Evolutionary conservation across 2,113 vertebrate genomes (phyloP).

Genomic region (Pongo pygmaeus): DNA sequence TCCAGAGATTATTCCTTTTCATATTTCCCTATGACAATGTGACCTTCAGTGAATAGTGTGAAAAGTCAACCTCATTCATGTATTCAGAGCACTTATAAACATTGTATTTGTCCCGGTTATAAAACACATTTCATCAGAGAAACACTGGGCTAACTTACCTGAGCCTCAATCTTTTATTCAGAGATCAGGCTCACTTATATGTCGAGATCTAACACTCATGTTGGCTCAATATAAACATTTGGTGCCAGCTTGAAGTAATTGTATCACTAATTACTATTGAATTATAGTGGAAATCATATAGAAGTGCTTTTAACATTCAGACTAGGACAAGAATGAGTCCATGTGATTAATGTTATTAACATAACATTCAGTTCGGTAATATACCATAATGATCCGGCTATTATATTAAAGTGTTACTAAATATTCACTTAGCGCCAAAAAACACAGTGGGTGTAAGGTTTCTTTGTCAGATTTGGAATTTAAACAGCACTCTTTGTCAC

Average conservation of each 20-base stretch:
- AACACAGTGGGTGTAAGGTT: slow-evolving; percentile 74
- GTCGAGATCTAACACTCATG: slow-evolving; percentile 24
- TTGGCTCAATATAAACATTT: slow-evolving; percentile 74
- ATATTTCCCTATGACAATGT: neutral
- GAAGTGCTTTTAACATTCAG: slow-evolving; percentile 70
- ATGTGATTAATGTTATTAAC: slow-evolving; percentile 80
- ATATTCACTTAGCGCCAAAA: slow-evolving; percentile 80
- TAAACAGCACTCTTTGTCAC: slow-evolving; percentile 77
- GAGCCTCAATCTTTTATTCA: neutral
- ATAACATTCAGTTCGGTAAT: slow-evolving; percentile 75
- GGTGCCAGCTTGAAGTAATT: slow-evolving; percentile 74
- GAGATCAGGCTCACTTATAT: neutral
- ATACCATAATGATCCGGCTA: slow-evolving; percentile 76
- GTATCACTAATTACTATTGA: slow-evolving; percentile 75
- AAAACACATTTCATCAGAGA: neutral
- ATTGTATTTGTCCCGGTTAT: neutral
- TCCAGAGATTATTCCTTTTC: neutral
- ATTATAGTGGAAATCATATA: slow-evolving; percentile 74
- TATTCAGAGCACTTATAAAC: neutral
- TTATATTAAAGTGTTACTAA: slow-evolving; percentile 83
- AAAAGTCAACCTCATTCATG: neutral
- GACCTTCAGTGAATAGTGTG: neutral
- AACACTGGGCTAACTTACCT: neutral
- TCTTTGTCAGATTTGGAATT: slow-evolving; percentile 75
- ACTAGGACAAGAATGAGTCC: slow-evolving; percentile 64